Conservation (phyloP, 2,888 invertebrate species). For the Slavum lentiscoides region DNA sequence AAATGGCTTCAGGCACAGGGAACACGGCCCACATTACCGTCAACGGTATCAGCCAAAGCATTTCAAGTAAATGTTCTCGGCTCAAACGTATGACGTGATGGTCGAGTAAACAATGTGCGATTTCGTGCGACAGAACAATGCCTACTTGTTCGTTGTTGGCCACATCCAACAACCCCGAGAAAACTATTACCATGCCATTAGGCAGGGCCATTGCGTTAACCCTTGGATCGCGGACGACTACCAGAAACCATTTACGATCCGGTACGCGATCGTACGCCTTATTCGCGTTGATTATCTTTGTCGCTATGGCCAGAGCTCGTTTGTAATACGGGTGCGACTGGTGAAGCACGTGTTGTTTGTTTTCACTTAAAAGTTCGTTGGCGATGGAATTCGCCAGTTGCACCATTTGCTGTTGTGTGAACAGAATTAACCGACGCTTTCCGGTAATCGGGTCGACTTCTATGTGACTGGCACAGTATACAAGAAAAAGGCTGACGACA, state of each 20-base stretch:
- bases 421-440: slow-evolving; percentile 25
- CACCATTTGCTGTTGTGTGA: slow-evolving; percentile 29
- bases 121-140: slow-evolving; percentile 37
- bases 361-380: slow-evolving; percentile 2
- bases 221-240: slow-evolving; percentile 31
- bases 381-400: slow-evolving; percentile 21
- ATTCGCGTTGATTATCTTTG: slow-evolving; percentile 30
- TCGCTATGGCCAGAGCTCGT: slow-evolving; percentile 18
- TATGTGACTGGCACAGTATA: slow-evolving; percentile 20
- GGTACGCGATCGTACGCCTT: slow-evolving; percentile 20
- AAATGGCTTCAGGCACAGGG: slow-evolving; percentile 37
- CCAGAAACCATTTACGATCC: slow-evolving; percentile 33
- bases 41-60: slow-evolving; percentile 24
- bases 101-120: slow-evolving; percentile 38
- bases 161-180: neutral
- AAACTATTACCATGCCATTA: slow-evolving; percentile 44
- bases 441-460: slow-evolving; percentile 43
- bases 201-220: slow-evolving; percentile 50
- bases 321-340: slow-evolving; percentile 26
- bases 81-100: slow-evolving; percentile 32
- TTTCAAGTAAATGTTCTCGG: slow-evolving; percentile 30
- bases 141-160: slow-evolving; percentile 31
- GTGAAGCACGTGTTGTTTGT: neutral
- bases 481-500: neutral
- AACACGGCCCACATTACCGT: slow-evolving; percentile 26